Evolutionary conservation across 2,113 vertebrate species (phyloP), one percentile per base, ranked within the genome.

Genomic region (Apistogramma diplotaenia): DNA sequence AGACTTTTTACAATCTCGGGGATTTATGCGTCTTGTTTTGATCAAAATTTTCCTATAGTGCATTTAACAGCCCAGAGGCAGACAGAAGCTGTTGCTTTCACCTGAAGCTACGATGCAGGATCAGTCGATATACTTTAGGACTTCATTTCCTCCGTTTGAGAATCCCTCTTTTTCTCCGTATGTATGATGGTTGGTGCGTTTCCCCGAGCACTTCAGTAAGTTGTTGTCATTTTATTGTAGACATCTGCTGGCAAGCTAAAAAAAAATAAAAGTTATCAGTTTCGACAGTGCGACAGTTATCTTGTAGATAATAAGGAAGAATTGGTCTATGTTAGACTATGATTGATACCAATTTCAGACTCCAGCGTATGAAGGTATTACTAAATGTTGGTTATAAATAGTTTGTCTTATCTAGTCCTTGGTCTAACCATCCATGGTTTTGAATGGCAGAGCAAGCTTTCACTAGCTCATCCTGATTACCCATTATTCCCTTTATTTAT

Each of bases 401-500:
- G 40, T 72, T 81, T 53, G 40, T 79, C 72, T 80, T 60, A 5
- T 81, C 46, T 29, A 31, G 18, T 61, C 56, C n/a, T 80, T 54
- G 53, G 29, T 74, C 43, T 80, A 79, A 76, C 79, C 73, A 33
- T 71, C 35, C 25, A 6, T 49, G 33, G 29, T 72, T 76, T 78
- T 76, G 19, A 84, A 85, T 57, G 31, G 35, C 82, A 19, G n/a
- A 85, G 43, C 58, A 62, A 9, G 70, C 72, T 84, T 76, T 83
- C 81, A 70, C 70, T 51, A 31, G 67, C 76, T 85, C 29, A 31
- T 74, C 80, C 83, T 53, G 18, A 54, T 85, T 84, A 82, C 78
- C 49, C 75, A 31, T 70, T 79, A 57, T 18, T 81, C 53, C 84
- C 23, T 25, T 86, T 46, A 65, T 67, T 46, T 11, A 27, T 74